Evolutionary conservation across 2,797 vertebrate species (phyloP), one percentile per base, ranked within the genome.

Genomic region (Hirundo rustica): DNA sequence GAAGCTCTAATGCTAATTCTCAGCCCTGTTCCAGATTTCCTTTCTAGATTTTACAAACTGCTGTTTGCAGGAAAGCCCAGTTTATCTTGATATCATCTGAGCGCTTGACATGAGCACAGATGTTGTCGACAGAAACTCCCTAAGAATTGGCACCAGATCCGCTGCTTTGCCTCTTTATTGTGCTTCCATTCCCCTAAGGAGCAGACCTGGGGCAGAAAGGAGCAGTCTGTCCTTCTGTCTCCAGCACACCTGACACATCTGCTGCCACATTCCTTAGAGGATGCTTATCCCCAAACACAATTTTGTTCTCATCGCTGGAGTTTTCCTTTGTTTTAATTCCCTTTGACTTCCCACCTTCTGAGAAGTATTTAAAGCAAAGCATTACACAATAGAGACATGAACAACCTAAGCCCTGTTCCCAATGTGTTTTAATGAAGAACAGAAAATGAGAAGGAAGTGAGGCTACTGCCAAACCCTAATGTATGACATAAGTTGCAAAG

Each of bases 401-500:
- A 60, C 91, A 86, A 87, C 94, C 79, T 60, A 61, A 93, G 70
- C 70, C 61, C 89, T 92, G 85, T 77, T 96, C 94, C 95, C 93
- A 90, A 85, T 91, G 73, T 85, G 88, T 87, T 79, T 76, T 98
- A 97, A 98, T 97, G 90, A 97, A 86, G 93, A 97, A 94, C 97
- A 97, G 97, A 97, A 92, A 92, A 93, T 16, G 79, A 95, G 91
- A 62, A 89, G 95, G 96, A 95, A 96, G 74, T 62, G 38, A 55
- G 1, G 26, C 79, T 92, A 70, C 92, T 95, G 96, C 96, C 95
- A 94, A 97, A 92, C 48, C 40, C 34, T 96, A 93, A 94, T 90
- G 85, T 81, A 75, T 78, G 71, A 94, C 89, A 73, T 73, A 71
- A 90, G 92, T 89, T 72, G 15, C 79, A 60, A 76, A 88, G 72